A percentile compares a stretch with the other conserved stretches of the same genome.
phyloP scores from a whole-genome alignment of 2,888 invertebrate species.

The Ormia ochracea region DNA sequence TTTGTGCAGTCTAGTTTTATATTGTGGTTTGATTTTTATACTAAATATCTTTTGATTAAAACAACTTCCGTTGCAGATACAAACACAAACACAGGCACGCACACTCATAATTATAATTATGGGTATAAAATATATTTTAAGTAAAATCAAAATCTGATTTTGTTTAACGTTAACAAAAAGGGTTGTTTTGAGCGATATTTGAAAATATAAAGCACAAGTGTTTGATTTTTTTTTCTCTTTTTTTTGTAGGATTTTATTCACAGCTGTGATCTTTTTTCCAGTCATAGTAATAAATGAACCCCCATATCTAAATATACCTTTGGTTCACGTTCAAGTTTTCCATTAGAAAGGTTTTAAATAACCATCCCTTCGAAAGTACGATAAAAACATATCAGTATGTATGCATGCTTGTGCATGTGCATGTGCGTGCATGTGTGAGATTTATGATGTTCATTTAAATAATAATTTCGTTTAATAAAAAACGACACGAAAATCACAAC shows the following conservation, averaged over 20 bases:
- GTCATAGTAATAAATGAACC: conserved; percentile 60
- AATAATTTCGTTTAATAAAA: conserved; percentile 17
- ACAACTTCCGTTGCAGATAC: conserved; percentile 55
- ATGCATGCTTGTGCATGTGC: no score
- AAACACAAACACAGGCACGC: no score
- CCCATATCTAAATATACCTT: conserved; percentile 51
- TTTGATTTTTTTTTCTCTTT: conserved; percentile 50
- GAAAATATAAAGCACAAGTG: conserved; percentile 54
- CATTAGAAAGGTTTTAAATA: neutral
- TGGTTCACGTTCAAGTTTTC: conserved; percentile 10
- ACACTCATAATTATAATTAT: no score
- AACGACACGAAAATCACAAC: conserved; percentile 26
- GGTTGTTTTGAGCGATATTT: conserved; percentile 36
- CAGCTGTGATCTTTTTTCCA: conserved; percentile 56
- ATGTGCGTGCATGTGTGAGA: neutral
- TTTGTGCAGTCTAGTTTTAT: neutral
- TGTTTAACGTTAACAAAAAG: conserved; percentile 10
- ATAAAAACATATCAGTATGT: no score
- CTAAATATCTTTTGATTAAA: conserved; percentile 49
- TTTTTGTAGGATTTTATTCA: neutral
- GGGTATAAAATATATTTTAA: neutral
- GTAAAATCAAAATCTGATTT: conserved; percentile 48
- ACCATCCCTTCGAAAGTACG: conserved; percentile 39
- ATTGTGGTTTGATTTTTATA: conserved; percentile 49
- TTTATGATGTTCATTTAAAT: conserved; percentile 17